Conservation (phyloP, 2,797 vertebrate species). For the Prunella strophiata region DNA sequence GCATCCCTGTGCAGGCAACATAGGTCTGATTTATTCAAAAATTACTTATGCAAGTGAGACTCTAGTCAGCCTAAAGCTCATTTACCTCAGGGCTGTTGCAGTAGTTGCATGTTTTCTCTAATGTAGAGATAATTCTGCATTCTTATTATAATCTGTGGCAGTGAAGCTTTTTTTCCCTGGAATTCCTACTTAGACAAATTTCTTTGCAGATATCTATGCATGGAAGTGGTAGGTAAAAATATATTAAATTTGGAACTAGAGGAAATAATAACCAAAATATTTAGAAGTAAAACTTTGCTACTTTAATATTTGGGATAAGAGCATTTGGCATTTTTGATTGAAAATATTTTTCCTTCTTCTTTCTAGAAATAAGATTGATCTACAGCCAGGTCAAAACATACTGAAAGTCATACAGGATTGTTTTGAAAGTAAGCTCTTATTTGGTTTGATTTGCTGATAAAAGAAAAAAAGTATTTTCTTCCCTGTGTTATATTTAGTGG, state of each 20-base stretch:
- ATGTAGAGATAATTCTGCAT: not conserved
- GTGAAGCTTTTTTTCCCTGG: not conserved
- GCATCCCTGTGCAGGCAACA: not conserved
- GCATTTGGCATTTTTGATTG: not conserved
- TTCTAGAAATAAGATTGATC: constrained; percentile 45
- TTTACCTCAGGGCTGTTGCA: not conserved
- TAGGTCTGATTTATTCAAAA: not conserved
- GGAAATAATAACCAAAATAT: not conserved
- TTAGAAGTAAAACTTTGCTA: not conserved
- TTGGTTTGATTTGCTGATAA: not conserved
- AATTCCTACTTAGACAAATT: not conserved
- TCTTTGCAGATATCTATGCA: not conserved
- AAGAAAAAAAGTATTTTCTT: not conserved
- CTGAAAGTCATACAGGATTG: constrained; percentile 69
- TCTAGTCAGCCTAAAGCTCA: not conserved
- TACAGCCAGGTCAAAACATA: constrained; percentile 48
- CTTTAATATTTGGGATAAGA: not conserved
- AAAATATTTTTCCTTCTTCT: not conserved
- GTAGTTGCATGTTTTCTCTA: not conserved
- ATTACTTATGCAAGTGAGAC: not conserved
- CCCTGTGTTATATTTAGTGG: not conserved
- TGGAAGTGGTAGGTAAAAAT: not conserved
- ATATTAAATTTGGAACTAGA: not conserved
- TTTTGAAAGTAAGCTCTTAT: constrained; percentile 75
- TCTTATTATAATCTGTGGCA: not conserved